These are phyloP conservation scores for Oceanodroma tethys DNA, from an alignment of 2,113 vertebrate species.

Conservation along the genomic window DNA sequence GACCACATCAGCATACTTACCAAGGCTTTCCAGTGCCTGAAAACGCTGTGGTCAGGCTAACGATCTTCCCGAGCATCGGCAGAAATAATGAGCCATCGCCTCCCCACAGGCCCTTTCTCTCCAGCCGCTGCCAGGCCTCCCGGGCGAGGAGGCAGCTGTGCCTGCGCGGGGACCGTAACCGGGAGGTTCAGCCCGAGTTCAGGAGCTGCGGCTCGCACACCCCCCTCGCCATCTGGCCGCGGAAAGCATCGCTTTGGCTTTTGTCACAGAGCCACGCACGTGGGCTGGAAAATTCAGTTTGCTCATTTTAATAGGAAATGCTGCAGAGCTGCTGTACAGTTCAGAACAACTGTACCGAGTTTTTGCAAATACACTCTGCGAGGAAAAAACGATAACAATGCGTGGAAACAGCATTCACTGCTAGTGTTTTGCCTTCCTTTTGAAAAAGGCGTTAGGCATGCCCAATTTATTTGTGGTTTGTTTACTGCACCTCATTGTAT, in stretches of 20 bases:
- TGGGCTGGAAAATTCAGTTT: background rate
- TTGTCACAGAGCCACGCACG: background rate
- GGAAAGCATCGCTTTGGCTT: background rate
- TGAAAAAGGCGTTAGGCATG: background rate
- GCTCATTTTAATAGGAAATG: background rate
- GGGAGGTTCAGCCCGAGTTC: conserved; percentile 47
- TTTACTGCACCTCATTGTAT: background rate
- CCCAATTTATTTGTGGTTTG: background rate
- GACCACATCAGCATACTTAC: background rate
- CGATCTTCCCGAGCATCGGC: background rate
- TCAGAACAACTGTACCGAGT: background rate
- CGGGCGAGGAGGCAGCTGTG: background rate
- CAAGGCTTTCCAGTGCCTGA: background rate
- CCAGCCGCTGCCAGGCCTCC: background rate
- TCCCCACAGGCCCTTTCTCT: background rate
- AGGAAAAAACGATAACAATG: background rate
- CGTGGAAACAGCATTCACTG: background rate
- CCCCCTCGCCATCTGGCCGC: conserved; percentile 12
- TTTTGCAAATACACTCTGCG: background rate
- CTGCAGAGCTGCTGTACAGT: background rate
- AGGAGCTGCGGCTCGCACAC: background rate
- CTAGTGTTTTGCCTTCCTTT: background rate
- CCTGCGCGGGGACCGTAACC: background rate
- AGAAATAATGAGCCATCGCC: background rate
- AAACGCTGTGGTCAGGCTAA: background rate